Percentiles rank a stretch among this genome's conserved stretches.
Evolutionary conservation across 2,797 vertebrate species (phyloP).

Genomic region (Potorous gilbertii): DNA sequence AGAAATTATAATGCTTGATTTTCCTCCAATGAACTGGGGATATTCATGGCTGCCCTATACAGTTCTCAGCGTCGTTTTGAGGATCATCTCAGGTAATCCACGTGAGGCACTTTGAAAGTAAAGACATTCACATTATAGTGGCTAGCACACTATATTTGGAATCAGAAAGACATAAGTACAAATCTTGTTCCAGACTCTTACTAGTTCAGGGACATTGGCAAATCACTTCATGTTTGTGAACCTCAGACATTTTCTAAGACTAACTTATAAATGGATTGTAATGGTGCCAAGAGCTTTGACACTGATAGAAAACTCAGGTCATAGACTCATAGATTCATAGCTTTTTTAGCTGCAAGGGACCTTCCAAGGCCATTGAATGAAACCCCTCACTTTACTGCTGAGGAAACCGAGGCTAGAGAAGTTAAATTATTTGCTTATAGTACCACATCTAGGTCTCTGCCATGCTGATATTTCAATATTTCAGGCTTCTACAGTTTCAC

Average conservation of each 20-base stretch:
- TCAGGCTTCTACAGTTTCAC: not conserved
- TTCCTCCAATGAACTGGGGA: not conserved
- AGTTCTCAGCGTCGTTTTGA: not conserved
- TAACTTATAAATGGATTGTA: not conserved
- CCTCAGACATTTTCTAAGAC: not conserved
- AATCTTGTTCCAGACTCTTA: not conserved
- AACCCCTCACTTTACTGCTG: not conserved
- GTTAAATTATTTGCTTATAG: not conserved
- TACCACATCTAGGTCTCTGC: not conserved
- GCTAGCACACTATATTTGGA: not conserved
- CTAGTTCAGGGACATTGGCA: not conserved
- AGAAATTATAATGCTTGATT: not conserved
- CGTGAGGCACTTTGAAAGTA: not conserved
- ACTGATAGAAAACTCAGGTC: not conserved
- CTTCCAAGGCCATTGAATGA: not conserved
- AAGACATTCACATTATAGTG: not conserved
- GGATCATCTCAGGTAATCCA: not conserved
- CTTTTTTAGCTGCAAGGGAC: not conserved
- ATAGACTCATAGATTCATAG: not conserved
- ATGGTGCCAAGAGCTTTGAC: not conserved
- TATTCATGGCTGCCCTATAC: not conserved
- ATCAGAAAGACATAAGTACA: not conserved
- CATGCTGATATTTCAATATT: not conserved
- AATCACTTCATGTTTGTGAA: not conserved
- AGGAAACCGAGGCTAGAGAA: not conserved